A percentile compares a stretch with the other conserved stretches of the same genome.
These are phyloP conservation scores for Ariolimax columbianus DNA, from an alignment of 2,888 invertebrate species.

Conservation along the genomic window DNA sequence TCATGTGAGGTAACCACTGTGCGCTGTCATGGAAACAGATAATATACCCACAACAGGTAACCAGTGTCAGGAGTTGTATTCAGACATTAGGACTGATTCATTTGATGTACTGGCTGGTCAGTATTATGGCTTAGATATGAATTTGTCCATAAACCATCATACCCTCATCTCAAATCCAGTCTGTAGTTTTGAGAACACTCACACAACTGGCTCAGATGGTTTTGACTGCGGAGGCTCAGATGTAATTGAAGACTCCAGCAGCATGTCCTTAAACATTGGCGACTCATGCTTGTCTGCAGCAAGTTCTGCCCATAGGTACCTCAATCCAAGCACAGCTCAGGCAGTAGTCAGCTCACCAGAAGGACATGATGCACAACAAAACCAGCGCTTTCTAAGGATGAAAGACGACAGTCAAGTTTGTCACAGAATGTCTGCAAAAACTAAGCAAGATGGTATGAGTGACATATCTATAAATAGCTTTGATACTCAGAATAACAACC, in stretches of 20 bases:
- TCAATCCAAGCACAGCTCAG: not conserved
- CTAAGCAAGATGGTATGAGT: not conserved
- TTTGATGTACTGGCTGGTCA: slow-evolving; percentile 6
- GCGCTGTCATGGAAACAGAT: not conserved
- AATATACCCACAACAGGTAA: not conserved
- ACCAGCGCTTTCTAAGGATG: no score
- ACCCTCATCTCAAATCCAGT: not conserved
- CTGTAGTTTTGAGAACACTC: not conserved
- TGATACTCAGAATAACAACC: not conserved
- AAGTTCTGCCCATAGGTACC: not conserved
- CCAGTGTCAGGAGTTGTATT: not conserved
- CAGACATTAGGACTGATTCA: not conserved
- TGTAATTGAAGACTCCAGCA: not conserved
- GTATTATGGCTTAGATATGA: not conserved
- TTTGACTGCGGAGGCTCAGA: not conserved
- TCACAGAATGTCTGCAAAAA: not conserved
- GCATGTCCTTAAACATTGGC: not conserved
- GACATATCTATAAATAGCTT: not conserved
- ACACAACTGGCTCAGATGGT: not conserved
- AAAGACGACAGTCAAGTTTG: not conserved
- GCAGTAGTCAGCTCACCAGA: not conserved
- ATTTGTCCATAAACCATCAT: not conserved
- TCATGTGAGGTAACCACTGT: not conserved
- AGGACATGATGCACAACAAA: not conserved
- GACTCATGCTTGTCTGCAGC: not conserved